A percentile compares a stretch with the other conserved stretches of the same genome.
phyloP scores from a whole-genome alignment of 2,888 invertebrate species.

The Dascillus cervinus region DNA sequence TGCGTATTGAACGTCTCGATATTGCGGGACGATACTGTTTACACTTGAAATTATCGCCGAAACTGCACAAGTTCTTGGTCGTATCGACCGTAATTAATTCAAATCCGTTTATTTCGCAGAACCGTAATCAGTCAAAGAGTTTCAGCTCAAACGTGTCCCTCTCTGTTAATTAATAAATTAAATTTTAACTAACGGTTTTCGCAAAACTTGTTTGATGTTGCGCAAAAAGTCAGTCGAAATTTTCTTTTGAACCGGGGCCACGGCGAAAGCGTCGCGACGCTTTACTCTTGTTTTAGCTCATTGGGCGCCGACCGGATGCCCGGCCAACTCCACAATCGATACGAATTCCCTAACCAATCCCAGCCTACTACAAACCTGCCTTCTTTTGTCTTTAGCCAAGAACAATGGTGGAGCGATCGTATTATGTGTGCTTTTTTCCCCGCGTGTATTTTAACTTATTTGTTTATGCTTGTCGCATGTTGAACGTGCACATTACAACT shows the following conservation, averaged over 20 bases:
- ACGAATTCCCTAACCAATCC: constrained; percentile 39
- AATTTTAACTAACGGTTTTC: too few relatives aligned
- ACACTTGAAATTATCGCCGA: too few relatives aligned
- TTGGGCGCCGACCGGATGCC: constrained; percentile 42
- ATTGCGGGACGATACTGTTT: neutral
- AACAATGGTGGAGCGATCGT: constrained; percentile 43
- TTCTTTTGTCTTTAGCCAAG: constrained; percentile 42
- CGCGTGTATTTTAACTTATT: constrained; percentile 22
- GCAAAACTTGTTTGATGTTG: too few relatives aligned
- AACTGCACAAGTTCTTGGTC: too few relatives aligned
- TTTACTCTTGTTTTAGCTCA: constrained; percentile 43
- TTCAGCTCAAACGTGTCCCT: too few relatives aligned
- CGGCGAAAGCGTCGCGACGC: constrained; percentile 37
- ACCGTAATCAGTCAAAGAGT: too few relatives aligned
- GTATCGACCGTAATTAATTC: too few relatives aligned
- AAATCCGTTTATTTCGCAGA: too few relatives aligned
- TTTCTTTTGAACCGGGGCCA: too few relatives aligned
- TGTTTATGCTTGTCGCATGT: constrained; percentile 1
- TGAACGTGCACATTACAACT: too few relatives aligned
- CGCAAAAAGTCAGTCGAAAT: too few relatives aligned
- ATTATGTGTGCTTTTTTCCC: constrained; percentile 36
- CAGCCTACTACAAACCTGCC: constrained; percentile 37
- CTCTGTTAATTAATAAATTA: too few relatives aligned
- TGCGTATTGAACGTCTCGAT: neutral
- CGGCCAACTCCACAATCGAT: constrained; percentile 41